phyloP scores from a whole-genome alignment of 1,140 invertebrate genomes.

The Zaprionus gabonicus region DNA sequence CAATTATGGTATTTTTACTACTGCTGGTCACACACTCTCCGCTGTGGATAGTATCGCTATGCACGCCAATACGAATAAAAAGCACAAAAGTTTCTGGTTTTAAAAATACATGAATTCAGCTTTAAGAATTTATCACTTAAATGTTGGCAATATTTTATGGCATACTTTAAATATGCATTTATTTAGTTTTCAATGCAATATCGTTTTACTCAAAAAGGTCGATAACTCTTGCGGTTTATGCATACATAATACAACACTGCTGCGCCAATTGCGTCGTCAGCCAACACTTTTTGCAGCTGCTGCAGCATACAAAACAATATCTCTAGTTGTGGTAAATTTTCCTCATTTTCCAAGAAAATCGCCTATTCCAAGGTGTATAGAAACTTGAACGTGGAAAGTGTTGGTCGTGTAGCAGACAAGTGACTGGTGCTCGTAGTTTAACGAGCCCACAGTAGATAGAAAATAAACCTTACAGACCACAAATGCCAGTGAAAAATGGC shows the following conservation, averaged over 20 bases:
- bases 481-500: slow-evolving; percentile 86
- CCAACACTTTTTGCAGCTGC: slow-evolving; percentile 48
- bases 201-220: background rate
- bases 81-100: background rate
- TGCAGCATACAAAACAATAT: slow-evolving; percentile 35
- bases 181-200: background rate
- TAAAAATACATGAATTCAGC: background rate
- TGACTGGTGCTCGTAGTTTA: slow-evolving; percentile 3
- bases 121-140: background rate
- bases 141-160: background rate
- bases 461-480: slow-evolving; percentile 6
- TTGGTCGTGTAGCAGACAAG: background rate
- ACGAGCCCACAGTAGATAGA: background rate
- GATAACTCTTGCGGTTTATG: background rate
- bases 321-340: background rate
- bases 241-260: slow-evolving; percentile 23
- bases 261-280: slow-evolving; percentile 8
- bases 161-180: background rate
- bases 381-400: background rate
- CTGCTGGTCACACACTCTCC: background rate
- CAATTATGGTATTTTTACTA: background rate
- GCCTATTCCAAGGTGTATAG: background rate
- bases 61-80: background rate
- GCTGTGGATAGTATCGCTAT: background rate
- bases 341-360: slow-evolving; percentile 11